Evolutionary conservation across 2,888 invertebrate genomes (phyloP), one percentile per base, ranked within the genome.

Genomic region (Harpalus rubripes): DNA sequence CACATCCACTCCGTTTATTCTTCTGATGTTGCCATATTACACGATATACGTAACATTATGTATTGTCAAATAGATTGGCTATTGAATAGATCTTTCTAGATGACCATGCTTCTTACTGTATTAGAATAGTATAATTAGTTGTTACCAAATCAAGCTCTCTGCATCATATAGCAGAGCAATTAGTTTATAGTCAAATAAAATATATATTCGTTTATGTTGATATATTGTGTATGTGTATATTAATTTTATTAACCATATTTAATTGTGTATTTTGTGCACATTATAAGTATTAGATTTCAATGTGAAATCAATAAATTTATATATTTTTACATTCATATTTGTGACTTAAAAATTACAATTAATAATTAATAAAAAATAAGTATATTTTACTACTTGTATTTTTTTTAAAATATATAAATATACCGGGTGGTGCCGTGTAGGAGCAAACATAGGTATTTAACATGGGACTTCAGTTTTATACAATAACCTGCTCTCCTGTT

Each of bases 241-340:
- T 83, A 83, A 83, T 83, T 68, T 56, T 74, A 74, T 74, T 74
- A 18, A 15, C 72, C 72, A 74, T 74, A 83, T 83, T 72, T 74
- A 74, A 78, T 65, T 81, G 81, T 83, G 83, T 76, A 74, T 41
- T 39, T 68, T 41, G 22, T 83, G 72, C 61, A 83, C 74, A 52
- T 76, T 74, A 76, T 41, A 83, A 83, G 83, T 83, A 83, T 83
- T 83, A 83, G 83, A 61, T 83, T 83, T 83, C 83, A 83, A 16
- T 76, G 61, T 76, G 83, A 76, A 83, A 83, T 83, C 83, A 74
- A 76, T 76, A 74, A 83, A 83, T 44, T 82, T 82, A 82, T 72
- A 83, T 83, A 74, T 83, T 61, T 74, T 83, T 83, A 83, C 56
- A 83, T 41, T 78, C 78, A 58, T 26, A 18, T n/a, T 78, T 78